A percentile compares a stretch with the other conserved stretches of the same genome.
These are phyloP conservation scores for Protonibea diacanthus DNA, from an alignment of 2,797 vertebrate genomes.

Conservation along the genomic window DNA sequence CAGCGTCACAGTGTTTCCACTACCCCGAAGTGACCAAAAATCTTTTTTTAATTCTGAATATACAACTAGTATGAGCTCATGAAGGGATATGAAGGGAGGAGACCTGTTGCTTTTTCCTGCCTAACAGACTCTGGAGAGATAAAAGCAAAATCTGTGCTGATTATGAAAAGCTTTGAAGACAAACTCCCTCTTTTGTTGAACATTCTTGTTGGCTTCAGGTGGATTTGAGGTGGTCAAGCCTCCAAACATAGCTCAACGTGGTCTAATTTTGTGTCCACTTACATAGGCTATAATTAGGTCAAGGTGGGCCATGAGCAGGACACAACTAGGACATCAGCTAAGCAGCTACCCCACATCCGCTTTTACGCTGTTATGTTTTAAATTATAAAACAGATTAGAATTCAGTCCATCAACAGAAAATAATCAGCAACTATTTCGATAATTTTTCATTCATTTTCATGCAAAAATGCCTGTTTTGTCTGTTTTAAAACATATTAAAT, in stretches of 20 bases:
- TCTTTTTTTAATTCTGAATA: background rate
- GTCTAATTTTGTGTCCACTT: background rate
- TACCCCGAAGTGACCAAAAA: background rate
- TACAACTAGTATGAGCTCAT: background rate
- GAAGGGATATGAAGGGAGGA: background rate
- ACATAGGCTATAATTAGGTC: background rate
- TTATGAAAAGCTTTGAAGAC: conserved; percentile 5
- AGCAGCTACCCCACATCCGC: background rate
- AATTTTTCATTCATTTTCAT: too few relatives aligned
- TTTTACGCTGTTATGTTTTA: conserved; percentile 1
- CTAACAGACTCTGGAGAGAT: background rate
- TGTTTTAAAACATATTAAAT: too few relatives aligned
- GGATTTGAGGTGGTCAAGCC: background rate
- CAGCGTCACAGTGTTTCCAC: too few relatives aligned
- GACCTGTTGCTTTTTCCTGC: background rate
- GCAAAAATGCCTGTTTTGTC: too few relatives aligned
- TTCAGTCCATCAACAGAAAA: too few relatives aligned
- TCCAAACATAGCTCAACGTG: background rate
- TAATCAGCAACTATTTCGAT: too few relatives aligned
- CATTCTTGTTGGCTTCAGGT: background rate
- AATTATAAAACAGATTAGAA: too few relatives aligned
- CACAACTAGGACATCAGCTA: background rate
- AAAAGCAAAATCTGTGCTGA: background rate
- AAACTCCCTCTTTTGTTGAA: background rate
- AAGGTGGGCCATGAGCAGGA: background rate